These are phyloP conservation scores for Drosophila sulfurigaster DNA, from an alignment of 1,140 invertebrate genomes.

Conservation along the genomic window DNA sequence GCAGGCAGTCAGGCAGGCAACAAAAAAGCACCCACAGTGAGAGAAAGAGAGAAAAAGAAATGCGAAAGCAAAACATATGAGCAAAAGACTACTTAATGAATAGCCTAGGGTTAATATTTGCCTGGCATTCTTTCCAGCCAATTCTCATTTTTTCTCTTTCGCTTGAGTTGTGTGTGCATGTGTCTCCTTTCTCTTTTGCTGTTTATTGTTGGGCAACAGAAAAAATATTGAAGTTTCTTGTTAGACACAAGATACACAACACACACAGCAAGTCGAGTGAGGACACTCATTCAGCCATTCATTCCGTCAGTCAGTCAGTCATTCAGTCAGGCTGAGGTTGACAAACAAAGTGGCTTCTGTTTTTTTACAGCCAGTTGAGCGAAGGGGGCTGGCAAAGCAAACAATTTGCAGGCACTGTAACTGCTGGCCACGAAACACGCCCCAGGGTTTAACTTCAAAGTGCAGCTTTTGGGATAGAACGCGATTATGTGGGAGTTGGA, in stretches of 20 bases:
- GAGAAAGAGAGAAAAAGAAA: slow-evolving; percentile 42
- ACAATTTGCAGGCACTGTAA: slow-evolving; percentile 32
- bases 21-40: slow-evolving; percentile 48
- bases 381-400: slow-evolving; percentile 29
- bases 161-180: neutral
- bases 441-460: slow-evolving; percentile 36
- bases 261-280: slow-evolving; percentile 14
- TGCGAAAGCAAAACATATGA: slow-evolving; percentile 77
- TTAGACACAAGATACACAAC: slow-evolving; percentile 58
- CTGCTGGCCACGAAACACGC: slow-evolving; percentile 31
- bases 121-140: slow-evolving; percentile 62
- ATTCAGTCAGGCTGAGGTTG: slow-evolving; percentile 51
- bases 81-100: slow-evolving; percentile 82
- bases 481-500: neutral
- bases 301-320: slow-evolving; percentile 8
- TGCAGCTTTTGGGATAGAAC: slow-evolving; percentile 29
- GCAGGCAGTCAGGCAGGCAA: neutral
- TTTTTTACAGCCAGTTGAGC: slow-evolving; percentile 41
- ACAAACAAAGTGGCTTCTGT: slow-evolving; percentile 75
- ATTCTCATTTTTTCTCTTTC: slow-evolving; percentile 27
- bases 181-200: slow-evolving; percentile 22
- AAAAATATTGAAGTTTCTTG: slow-evolving; percentile 81
- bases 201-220: slow-evolving; percentile 67
- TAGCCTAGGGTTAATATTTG: slow-evolving; percentile 80
- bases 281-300: slow-evolving; percentile 18